A percentile compares a stretch with the other conserved stretches of the same genome.
These are phyloP conservation scores for Macrocentrus cingulum DNA, from an alignment of 1,140 invertebrate genomes.

Conservation along the genomic window DNA sequence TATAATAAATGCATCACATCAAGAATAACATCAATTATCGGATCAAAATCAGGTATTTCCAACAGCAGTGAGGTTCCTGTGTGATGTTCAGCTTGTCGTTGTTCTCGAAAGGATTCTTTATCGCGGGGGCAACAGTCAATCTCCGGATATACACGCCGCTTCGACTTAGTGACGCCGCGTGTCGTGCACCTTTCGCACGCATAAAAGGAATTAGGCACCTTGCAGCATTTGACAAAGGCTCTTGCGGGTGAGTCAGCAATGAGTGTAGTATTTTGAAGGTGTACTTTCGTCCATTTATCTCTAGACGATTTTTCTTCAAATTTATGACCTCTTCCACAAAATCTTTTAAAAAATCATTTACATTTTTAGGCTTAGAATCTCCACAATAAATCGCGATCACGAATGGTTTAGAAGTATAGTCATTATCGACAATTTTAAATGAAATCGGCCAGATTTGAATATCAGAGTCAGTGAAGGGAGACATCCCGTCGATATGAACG, in stretches of 20 bases:
- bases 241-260: constrained; percentile 26
- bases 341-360: constrained; percentile 22
- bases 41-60: constrained; percentile 27
- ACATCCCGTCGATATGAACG: constrained; percentile 27
- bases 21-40: constrained; percentile 15
- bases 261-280: constrained; percentile 17
- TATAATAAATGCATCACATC: constrained; percentile 31
- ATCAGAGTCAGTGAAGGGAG: constrained; percentile 17
- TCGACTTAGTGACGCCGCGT: too few relatives aligned
- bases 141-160: constrained; percentile 29
- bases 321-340: constrained; percentile 27
- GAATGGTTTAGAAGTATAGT: too few relatives aligned
- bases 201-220: constrained; percentile 28
- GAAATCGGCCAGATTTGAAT: constrained; percentile 29
- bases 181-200: constrained; percentile 30
- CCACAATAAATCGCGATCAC: constrained; percentile 26
- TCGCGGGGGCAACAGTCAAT: constrained; percentile 25
- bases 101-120: constrained; percentile 26
- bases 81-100: constrained; percentile 27
- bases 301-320: constrained; percentile 12
- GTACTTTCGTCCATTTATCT: constrained; percentile 15
- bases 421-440: constrained; percentile 24
- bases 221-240: constrained; percentile 28
- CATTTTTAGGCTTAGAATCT: constrained; percentile 19
- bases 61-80: constrained; percentile 21